Percentiles rank a stretch among this genome's conserved stretches.
Conservation (phyloP, 1,140 invertebrate species). For the Caenorhabditis elegans region DNA sequence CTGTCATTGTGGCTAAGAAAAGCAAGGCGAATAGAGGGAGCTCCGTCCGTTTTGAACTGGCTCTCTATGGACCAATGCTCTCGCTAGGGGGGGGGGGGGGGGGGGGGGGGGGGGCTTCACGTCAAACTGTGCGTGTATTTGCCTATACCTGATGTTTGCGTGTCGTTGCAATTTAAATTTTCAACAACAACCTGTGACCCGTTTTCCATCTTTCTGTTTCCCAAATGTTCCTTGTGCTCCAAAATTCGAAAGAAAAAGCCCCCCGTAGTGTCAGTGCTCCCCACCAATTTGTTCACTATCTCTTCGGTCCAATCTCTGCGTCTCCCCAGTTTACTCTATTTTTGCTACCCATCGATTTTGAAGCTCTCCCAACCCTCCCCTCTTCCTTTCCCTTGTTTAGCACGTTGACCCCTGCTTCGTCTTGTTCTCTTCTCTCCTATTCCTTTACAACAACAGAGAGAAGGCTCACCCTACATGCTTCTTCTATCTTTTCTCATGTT, state of each 20-base stretch:
- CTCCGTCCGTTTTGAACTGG: not conserved
- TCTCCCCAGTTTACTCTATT: conserved; percentile 14
- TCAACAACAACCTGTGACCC: conserved; percentile 6
- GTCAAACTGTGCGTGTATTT: conserved; percentile 7
- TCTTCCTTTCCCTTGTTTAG: conserved; percentile 17
- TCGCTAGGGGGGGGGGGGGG: too few species aligned
- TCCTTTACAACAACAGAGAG: conserved; percentile 16
- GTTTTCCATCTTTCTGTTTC: not conserved
- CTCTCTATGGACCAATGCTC: not conserved
- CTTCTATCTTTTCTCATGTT: conserved; percentile 21
- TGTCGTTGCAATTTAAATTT: conserved; percentile 17
- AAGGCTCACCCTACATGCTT: conserved; percentile 17
- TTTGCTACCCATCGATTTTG: conserved; percentile 24
- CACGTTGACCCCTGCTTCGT: conserved; percentile 26
- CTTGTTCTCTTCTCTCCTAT: not conserved
- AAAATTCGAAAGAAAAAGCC: not conserved
- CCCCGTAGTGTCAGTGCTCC: not conserved
- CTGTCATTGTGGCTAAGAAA: not conserved
- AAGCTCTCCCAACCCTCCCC: conserved; percentile 19
- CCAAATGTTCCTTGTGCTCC: not conserved
- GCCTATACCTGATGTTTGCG: conserved; percentile 5
- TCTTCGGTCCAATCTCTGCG: conserved; percentile 23
- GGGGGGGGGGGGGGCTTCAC: conserved; percentile 25
- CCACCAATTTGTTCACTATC: conserved; percentile 29
- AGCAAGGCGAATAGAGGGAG: not conserved